Percentiles rank a stretch among this genome's conserved stretches.
phyloP scores from a whole-genome alignment of 2,888 invertebrate species.

The Nomada fabriciana region DNA sequence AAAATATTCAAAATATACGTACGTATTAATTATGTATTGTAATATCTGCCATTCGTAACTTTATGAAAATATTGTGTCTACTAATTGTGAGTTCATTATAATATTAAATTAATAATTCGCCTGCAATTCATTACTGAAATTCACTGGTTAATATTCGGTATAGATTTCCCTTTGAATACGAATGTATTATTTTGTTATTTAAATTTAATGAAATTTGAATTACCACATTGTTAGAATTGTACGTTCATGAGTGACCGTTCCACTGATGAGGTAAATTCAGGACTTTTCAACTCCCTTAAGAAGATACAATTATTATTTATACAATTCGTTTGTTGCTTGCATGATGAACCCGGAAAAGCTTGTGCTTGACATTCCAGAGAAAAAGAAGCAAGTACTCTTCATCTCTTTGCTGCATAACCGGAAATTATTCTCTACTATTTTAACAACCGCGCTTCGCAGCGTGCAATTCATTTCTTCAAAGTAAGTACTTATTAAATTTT shows the following conservation, averaged over 20 bases:
- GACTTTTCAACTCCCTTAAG: not conserved
- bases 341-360: not conserved
- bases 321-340: slow-evolving; percentile 8
- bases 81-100: too few species aligned
- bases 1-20: too few species aligned
- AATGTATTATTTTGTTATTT: too few species aligned
- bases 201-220: too few species aligned
- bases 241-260: not conserved
- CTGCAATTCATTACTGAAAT: too few species aligned
- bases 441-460: not conserved
- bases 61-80: too few species aligned
- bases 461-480: not conserved
- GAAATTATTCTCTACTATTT: slow-evolving; percentile 12
- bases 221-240: not conserved
- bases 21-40: too few species aligned
- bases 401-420: not conserved
- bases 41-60: too few species aligned
- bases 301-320: not conserved
- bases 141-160: too few species aligned
- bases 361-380: not conserved
- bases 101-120: too few species aligned
- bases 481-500: not conserved
- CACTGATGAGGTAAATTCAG: not conserved
- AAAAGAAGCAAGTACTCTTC: not conserved
- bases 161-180: too few species aligned